phyloP scores from a whole-genome alignment of 2,113 vertebrate species.

The Myrmecobius fasciatus region DNA sequence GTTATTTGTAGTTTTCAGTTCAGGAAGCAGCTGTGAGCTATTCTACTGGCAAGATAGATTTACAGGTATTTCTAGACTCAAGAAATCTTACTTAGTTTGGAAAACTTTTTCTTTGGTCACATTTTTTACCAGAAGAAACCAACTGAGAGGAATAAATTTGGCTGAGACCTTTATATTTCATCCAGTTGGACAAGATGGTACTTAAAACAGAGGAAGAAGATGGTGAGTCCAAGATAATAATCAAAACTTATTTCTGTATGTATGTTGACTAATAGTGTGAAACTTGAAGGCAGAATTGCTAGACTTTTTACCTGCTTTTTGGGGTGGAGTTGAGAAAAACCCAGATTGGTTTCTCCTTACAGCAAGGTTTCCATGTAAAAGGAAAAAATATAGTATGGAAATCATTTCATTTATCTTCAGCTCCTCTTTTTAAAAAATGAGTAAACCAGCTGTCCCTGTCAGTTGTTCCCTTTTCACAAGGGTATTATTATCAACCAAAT shows the following conservation, averaged over 20 bases:
- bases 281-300: background rate
- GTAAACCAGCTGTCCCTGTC: background rate
- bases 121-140: background rate
- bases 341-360: background rate
- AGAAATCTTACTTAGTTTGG: background rate
- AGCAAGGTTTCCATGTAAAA: background rate
- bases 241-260: background rate
- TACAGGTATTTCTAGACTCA: background rate
- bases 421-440: background rate
- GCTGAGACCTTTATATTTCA: background rate
- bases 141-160: background rate
- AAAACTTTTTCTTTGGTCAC: background rate
- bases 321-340: background rate
- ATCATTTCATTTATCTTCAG: background rate
- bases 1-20: background rate
- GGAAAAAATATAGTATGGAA: background rate
- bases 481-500: background rate
- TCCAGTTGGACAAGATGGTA: conserved; percentile 62
- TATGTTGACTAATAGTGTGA: fast-evolving
- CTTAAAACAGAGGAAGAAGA: conserved; percentile 28
- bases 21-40: conserved; percentile 59
- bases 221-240: conserved; percentile 50
- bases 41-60: background rate
- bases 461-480: background rate
- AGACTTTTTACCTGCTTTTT: background rate